These are phyloP conservation scores for Arizona elegans DNA, from an alignment of 2,113 vertebrate genomes.

Conservation along the genomic window DNA sequence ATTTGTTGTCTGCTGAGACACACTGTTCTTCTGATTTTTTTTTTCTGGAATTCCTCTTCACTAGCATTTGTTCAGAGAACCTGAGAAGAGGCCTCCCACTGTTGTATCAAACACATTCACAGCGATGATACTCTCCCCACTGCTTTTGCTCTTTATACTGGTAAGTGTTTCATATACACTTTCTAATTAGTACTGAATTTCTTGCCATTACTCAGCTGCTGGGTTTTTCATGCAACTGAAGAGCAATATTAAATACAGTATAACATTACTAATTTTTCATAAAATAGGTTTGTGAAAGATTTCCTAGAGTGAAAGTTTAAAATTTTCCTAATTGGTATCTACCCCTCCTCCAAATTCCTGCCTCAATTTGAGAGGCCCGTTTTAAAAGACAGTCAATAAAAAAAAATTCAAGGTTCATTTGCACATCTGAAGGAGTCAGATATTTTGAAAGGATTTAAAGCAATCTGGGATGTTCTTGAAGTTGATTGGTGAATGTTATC, in stretches of 20 bases:
- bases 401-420: background rate
- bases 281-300: background rate
- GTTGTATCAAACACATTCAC: conserved; percentile 96
- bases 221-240: background rate
- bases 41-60: conserved; percentile 32
- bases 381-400: background rate
- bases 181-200: background rate
- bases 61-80: conserved; percentile 95
- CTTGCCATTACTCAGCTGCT: background rate
- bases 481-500: conserved; percentile 3
- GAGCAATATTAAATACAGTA: background rate
- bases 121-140: conserved; percentile 85
- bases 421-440: background rate
- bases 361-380: background rate
- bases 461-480: background rate
- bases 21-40: conserved; percentile 19
- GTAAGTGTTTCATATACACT: conserved; percentile 68
- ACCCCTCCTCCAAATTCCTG: background rate
- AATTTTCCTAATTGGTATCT: background rate
- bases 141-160: conserved; percentile 92
- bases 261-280: background rate
- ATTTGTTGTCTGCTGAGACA: background rate
- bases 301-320: background rate
- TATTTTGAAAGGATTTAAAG: background rate
- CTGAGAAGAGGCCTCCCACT: conserved; percentile 94